Evolutionary conservation across 2,113 vertebrate genomes (phyloP), one percentile per base, ranked within the genome.

Genomic region (Onychostruthus taczanowskii): DNA sequence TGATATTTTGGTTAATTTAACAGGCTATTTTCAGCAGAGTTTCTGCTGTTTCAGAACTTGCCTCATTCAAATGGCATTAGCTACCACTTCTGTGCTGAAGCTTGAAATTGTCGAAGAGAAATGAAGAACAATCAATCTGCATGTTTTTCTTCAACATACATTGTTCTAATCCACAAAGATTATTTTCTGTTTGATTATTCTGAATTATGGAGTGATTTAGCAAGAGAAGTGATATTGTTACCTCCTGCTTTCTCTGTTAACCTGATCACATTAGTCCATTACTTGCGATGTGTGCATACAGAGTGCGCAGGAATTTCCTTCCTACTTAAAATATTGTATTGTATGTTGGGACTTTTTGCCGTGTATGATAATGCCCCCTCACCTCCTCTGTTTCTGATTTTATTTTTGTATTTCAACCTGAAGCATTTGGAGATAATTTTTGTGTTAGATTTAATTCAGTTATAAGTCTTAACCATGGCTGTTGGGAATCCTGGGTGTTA

Each of bases 121-220:
- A 72, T 53, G 5, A 82, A 49, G 23, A 73, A 11, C 10, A 73
- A 76, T 87, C 8, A 5, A 23, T 86, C 31, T 91, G 18, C 17
- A 6, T 64, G 28, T 13, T 85, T 95, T 87, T 81, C n/a, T 87
- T 89, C 31, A 73, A 24, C 2, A 27, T n/a, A 8, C 35, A 31
- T 64, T 84, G 16, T 35, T 91, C 24, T 79, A 61, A 69, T 66
- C 14, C 6, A 17, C 31, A 37, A 49, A 41, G 15, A 49, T 72
- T 41, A 44, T 75, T 89, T 94, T 84, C 28, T 55, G 6, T 90
- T 89, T 64, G 31, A 64, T 81, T 91, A 53, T 75, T 89, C 18
- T 55, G 39, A 79, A 62, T 76, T 47, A 59, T 82, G 30, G 64
- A 74, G 20, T 46, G 11, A 43, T 89, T 74, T 62, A 61, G 18